Evolutionary conservation across 2,113 vertebrate genomes (phyloP).

Genomic region (Gobiocypris rarus): DNA sequence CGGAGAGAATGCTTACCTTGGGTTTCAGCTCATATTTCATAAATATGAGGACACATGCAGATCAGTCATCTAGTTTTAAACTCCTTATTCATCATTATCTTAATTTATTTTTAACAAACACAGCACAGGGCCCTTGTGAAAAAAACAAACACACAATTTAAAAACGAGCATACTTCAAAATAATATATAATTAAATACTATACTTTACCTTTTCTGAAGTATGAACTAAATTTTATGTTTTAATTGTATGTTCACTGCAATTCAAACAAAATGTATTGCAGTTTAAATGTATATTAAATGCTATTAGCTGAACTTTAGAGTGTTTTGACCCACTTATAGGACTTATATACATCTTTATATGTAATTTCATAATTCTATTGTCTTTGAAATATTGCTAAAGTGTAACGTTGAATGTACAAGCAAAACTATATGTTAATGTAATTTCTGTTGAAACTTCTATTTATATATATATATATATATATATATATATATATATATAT

Average conservation of each 20-base stretch:
- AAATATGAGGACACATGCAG: not conserved
- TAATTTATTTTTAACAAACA: not conserved
- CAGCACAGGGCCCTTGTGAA: not conserved
- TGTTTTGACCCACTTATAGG: not conserved
- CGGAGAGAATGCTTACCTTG: constrained; percentile 57
- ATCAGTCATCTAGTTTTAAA: not conserved
- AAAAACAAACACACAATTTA: not conserved
- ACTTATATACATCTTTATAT: not conserved
- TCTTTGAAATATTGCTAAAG: not conserved
- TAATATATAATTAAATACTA: not conserved
- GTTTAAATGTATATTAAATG: not conserved
- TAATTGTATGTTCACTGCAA: not conserved
- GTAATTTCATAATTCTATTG: not conserved
- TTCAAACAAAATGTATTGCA: not conserved
- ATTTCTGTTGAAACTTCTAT: not conserved
- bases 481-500: not conserved
- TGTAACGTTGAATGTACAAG: not conserved
- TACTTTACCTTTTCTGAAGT: not conserved
- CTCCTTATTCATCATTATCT: not conserved
- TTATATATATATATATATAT: not conserved
- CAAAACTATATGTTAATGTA: not conserved
- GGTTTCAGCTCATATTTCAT: constrained; percentile 66
- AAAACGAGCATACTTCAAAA: not conserved
- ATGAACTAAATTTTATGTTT: not conserved
- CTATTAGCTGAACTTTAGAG: not conserved